phyloP scores from a whole-genome alignment of 2,888 invertebrate species.

The Nezara viridula region DNA sequence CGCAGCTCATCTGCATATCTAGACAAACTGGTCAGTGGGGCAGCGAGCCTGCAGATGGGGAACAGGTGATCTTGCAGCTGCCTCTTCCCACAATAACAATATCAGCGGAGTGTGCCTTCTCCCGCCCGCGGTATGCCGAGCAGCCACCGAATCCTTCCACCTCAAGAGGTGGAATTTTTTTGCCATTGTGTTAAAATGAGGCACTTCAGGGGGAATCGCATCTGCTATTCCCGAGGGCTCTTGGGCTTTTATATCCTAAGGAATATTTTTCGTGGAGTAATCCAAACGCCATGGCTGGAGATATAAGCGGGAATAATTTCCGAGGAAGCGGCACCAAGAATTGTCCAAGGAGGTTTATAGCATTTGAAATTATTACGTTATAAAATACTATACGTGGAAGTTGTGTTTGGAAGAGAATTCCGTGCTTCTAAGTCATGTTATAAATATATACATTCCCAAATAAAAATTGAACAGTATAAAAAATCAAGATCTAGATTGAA shows the following conservation, averaged over 20 bases:
- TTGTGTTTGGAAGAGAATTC: not conserved
- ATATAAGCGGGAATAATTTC: not conserved
- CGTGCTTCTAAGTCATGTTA: not conserved
- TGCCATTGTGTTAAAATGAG: slow-evolving; percentile 40
- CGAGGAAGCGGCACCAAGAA: not conserved
- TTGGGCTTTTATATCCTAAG: not conserved
- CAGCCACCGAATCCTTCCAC: not conserved
- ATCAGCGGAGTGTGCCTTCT: slow-evolving; percentile 1
- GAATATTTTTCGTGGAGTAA: not conserved
- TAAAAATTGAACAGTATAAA: not conserved
- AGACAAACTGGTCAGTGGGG: slow-evolving; percentile 44
- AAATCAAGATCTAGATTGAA: not conserved
- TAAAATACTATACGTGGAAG: not conserved
- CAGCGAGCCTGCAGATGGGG: not conserved
- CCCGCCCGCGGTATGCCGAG: not conserved
- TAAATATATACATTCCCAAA: no score
- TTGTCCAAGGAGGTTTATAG: not conserved
- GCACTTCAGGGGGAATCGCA: not conserved
- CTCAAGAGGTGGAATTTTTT: not conserved
- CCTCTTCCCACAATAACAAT: slow-evolving; percentile 13
- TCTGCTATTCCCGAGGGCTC: not conserved
- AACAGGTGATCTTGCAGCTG: slow-evolving; percentile 8
- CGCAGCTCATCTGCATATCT: slow-evolving; percentile 37
- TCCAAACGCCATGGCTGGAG: not conserved
- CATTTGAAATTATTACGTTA: not conserved